Conservation (phyloP, 1,140 invertebrate genomes). For the Lamellibrachia luymesi region DNA sequence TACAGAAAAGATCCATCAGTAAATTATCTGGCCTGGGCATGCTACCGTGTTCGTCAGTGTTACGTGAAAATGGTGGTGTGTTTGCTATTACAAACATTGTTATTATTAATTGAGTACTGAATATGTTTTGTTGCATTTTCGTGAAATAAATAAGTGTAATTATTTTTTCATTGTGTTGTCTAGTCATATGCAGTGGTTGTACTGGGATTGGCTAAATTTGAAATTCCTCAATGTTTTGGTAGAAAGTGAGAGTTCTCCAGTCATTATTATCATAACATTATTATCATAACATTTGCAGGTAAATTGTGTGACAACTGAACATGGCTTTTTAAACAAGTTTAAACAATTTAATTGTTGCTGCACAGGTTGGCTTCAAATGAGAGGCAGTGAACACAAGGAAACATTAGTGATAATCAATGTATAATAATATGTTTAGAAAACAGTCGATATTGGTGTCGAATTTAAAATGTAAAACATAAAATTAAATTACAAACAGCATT, state of each 20-base stretch:
- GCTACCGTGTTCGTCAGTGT: neutral
- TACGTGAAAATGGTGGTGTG: neutral
- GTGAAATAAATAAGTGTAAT: neutral
- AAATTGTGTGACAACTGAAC: too few species aligned
- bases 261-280: too few species aligned
- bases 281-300: too few species aligned
- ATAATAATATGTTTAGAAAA: too few species aligned
- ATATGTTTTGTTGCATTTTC: neutral
- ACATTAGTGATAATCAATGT: too few species aligned
- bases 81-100: neutral
- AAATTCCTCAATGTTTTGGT: too few species aligned
- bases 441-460: too few species aligned
- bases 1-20: neutral
- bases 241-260: too few species aligned
- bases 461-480: too few species aligned
- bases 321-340: neutral
- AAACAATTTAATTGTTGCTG: neutral
- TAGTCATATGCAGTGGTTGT: neutral
- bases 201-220: neutral
- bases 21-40: neutral
- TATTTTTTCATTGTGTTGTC: neutral
- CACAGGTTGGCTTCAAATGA: neutral
- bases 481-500: too few species aligned
- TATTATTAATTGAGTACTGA: too few species aligned
- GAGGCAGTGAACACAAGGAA: too few species aligned